Conservation (phyloP, 2,888 invertebrate genomes). For the Zygothrica quintamaculata region DNA sequence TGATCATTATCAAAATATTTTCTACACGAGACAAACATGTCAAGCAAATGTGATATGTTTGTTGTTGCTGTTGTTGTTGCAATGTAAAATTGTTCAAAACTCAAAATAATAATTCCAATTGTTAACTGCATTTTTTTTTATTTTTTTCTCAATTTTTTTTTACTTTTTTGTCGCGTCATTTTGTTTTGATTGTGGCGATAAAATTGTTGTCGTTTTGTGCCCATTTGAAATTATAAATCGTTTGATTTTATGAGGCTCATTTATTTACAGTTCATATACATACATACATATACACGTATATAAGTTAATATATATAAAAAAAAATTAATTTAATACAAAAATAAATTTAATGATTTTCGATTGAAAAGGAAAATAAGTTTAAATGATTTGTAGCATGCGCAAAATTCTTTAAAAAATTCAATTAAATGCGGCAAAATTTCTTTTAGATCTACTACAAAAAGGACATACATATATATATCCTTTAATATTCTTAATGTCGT, state of each 20-base stretch:
- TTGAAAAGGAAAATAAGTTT: no score
- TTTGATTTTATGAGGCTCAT: constrained; percentile 58
- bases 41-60: constrained; percentile 66
- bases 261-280: constrained; percentile 23
- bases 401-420: no score
- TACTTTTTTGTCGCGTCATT: constrained; percentile 61
- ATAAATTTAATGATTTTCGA: constrained; percentile 25
- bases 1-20: constrained; percentile 75
- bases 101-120: constrained; percentile 67
- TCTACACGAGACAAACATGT: constrained; percentile 74
- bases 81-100: constrained; percentile 49
- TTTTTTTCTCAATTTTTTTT: constrained; percentile 8
- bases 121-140: constrained; percentile 56
- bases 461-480: no score
- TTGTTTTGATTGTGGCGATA: constrained; percentile 67
- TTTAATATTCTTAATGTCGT: no score
- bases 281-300: not conserved
- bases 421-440: no score
- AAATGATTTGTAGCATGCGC: no score
- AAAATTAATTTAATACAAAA: not conserved
- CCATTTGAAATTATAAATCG: constrained; percentile 53
- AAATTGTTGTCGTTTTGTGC: constrained; percentile 38
- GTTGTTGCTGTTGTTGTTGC: constrained; percentile 19
- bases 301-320: not conserved
- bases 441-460: no score